Evolutionary conservation across 2,888 invertebrate species (phyloP).

Genomic region (Tetranychus piercei): DNA sequence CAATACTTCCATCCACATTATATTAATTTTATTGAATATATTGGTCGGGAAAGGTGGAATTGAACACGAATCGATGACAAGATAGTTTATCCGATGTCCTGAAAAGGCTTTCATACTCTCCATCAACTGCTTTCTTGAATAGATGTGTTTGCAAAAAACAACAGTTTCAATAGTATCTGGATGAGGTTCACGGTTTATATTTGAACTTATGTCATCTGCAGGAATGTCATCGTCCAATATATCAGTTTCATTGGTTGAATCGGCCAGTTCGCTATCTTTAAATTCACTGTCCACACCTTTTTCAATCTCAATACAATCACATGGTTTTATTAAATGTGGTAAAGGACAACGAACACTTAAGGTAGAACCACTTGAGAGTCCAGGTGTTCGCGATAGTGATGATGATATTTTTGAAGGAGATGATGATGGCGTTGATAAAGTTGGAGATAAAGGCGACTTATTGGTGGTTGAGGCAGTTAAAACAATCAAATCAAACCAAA

Average conservation of each 20-base stretch:
- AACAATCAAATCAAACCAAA: neutral
- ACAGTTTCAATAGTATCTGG: conserved; percentile 25
- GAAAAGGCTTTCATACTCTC: conserved; percentile 27
- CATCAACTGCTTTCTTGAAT: conserved; percentile 24
- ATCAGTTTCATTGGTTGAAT: neutral
- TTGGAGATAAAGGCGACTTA: neutral
- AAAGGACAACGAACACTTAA: conserved; percentile 7
- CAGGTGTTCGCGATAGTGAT: too few relatives aligned
- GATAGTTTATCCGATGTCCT: conserved; percentile 25
- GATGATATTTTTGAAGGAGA: too few relatives aligned
- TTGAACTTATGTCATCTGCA: neutral
- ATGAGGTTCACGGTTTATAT: conserved; percentile 10
- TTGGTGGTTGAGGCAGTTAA: neutral
- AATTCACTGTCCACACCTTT: conserved; percentile 9
- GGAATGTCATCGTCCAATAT: neutral
- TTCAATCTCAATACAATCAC: conserved; percentile 7
- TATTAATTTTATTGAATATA: conserved; percentile 25
- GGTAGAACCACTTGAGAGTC: too few relatives aligned
- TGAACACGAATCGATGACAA: conserved; percentile 27
- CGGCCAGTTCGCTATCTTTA: neutral
- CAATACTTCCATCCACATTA: conserved; percentile 27
- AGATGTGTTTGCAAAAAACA: conserved; percentile 27
- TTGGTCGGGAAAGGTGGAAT: conserved; percentile 26
- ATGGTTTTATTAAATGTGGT: neutral
- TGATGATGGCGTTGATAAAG: too few relatives aligned